Conservation (phyloP, 1,140 invertebrate species). For the Drosophila baimaii region DNA sequence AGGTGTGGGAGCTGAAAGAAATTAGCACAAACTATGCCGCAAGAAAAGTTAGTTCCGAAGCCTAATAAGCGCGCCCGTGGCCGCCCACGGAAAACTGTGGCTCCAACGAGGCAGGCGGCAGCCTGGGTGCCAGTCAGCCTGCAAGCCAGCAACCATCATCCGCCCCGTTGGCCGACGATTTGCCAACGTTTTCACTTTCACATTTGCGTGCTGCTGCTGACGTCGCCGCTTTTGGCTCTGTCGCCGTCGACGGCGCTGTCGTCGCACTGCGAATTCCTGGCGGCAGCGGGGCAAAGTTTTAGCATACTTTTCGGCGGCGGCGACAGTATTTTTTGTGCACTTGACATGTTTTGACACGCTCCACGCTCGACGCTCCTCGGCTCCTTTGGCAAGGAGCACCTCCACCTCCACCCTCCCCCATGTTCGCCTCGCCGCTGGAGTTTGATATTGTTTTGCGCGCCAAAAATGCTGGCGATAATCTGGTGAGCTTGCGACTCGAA, state of each 20-base stretch:
- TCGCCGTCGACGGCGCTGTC: constrained; percentile 36
- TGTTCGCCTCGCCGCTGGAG: constrained; percentile 67
- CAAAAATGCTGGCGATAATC: constrained; percentile 68
- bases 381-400: constrained; percentile 6
- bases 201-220: constrained; percentile 49
- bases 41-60: constrained; percentile 52
- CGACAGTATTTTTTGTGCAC: constrained; percentile 81
- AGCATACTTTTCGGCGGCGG: constrained; percentile 67
- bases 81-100: constrained; percentile 12
- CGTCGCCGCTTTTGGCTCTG: constrained; percentile 3
- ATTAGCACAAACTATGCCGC: constrained; percentile 53
- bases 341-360: constrained; percentile 80
- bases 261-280: constrained; percentile 72
- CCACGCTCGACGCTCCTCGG: constrained; percentile 31
- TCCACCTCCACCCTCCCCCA: constrained; percentile 4
- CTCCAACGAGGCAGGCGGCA: background rate
- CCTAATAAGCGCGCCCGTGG: constrained; percentile 49
- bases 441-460: constrained; percentile 75
- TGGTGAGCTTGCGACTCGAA: constrained; percentile 48
- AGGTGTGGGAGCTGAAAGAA: constrained; percentile 21
- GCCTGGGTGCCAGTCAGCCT: background rate
- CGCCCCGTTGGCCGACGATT: constrained; percentile 60
- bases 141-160: constrained; percentile 25
- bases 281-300: constrained; percentile 65
- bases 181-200: constrained; percentile 65